phyloP scores from a whole-genome alignment of 2,888 invertebrate species.

The Ornithoptera alexandrae region DNA sequence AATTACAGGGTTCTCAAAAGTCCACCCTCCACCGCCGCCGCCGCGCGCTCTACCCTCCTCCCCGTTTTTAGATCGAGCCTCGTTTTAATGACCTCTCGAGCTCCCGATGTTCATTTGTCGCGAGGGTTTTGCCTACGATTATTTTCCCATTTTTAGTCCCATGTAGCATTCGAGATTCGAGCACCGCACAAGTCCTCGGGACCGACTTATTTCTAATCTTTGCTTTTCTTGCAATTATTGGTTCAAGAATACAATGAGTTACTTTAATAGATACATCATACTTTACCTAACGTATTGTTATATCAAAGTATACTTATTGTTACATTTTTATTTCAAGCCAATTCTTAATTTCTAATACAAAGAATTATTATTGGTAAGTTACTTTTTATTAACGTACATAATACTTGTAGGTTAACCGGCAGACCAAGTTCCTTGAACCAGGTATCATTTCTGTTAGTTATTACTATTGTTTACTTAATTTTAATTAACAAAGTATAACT shows the following conservation, averaged over 20 bases:
- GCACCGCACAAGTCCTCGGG: constrained; percentile 50
- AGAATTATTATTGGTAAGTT: too few species aligned
- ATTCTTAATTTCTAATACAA: neutral
- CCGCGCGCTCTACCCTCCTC: constrained; percentile 43
- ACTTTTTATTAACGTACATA: too few species aligned
- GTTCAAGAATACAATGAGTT: constrained; percentile 25
- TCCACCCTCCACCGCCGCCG: constrained; percentile 43
- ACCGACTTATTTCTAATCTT: constrained; percentile 33
- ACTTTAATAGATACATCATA: neutral
- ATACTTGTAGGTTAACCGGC: too few species aligned
- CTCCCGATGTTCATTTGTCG: constrained; percentile 79
- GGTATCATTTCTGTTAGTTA: too few species aligned
- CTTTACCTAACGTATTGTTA: neutral
- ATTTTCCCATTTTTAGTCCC: constrained; percentile 62
- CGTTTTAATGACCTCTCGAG: constrained; percentile 79
- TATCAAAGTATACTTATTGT: neutral
- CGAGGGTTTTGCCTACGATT: constrained; percentile 72
- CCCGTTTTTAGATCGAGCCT: constrained; percentile 77
- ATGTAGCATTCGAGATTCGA: constrained; percentile 55
- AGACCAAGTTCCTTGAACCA: too few species aligned
- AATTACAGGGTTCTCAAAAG: constrained; percentile 77
- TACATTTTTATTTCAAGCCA: too few species aligned
- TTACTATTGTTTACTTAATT: too few species aligned
- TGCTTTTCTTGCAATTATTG: constrained; percentile 40
- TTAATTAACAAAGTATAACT: too few species aligned